Conservation (phyloP, 2,113 vertebrate genomes). For the Nettapus auritus region DNA sequence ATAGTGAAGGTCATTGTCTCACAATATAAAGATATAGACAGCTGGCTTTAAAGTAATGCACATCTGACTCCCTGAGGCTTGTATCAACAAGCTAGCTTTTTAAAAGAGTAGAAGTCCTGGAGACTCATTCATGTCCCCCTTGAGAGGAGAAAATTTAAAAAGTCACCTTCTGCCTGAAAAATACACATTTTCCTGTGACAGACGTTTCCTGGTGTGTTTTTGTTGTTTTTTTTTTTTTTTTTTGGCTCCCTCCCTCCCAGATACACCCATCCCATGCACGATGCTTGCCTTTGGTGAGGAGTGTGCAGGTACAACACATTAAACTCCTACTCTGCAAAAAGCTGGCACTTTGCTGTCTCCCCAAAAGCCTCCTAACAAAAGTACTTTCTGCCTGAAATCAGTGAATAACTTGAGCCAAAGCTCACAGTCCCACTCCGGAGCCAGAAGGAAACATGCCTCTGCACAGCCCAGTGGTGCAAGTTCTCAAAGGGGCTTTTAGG, state of each 20-base stretch:
- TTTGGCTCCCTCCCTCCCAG: background rate
- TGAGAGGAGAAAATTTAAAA: background rate
- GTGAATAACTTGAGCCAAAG: background rate
- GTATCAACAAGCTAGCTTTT: constrained; percentile 32
- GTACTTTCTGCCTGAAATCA: background rate
- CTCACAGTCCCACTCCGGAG: background rate
- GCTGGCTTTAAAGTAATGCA: constrained; percentile 67
- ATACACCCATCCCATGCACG: background rate
- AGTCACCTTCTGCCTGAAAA: background rate
- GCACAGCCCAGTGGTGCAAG: background rate
- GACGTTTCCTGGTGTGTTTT: too few relatives aligned
- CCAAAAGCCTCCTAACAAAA: background rate
- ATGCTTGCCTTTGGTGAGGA: background rate
- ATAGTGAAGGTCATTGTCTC: constrained; percentile 62
- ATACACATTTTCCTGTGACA: background rate
- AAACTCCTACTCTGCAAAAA: background rate
- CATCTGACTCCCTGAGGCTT: constrained; percentile 54
- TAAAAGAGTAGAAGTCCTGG: constrained; percentile 10
- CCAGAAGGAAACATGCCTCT: background rate
- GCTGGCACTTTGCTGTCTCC: background rate
- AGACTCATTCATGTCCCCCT: background rate
- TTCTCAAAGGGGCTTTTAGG: background rate
- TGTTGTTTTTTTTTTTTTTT: too few relatives aligned
- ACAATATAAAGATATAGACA: constrained; percentile 60
- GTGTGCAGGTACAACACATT: background rate